A percentile compares a stretch with the other conserved stretches of the same genome.
phyloP scores from a whole-genome alignment of 1,140 invertebrate genomes.

The Sitodiplosis mosellana region DNA sequence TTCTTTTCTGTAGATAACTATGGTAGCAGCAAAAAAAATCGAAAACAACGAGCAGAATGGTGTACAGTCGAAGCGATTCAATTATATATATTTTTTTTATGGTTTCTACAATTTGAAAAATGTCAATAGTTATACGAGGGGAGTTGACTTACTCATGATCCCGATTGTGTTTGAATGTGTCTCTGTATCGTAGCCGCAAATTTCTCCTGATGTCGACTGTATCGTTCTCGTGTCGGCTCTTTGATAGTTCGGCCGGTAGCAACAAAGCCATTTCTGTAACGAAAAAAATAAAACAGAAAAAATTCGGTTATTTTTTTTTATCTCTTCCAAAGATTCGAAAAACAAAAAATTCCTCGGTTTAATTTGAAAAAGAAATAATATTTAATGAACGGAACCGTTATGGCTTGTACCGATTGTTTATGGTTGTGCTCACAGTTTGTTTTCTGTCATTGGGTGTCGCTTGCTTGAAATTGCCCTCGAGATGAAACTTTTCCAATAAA shows the following conservation, averaged over 20 bases:
- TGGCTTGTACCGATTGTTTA: too few relatives aligned
- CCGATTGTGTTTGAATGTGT: constrained; percentile 49
- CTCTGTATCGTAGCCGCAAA: constrained; percentile 49
- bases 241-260: constrained; percentile 50
- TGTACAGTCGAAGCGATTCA: too few relatives aligned
- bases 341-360: background rate
- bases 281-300: constrained; percentile 10
- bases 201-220: constrained; percentile 57
- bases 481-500: too few relatives aligned
- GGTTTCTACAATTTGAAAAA: background rate
- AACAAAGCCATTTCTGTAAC: constrained; percentile 61
- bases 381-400: too few relatives aligned
- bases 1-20: too few relatives aligned
- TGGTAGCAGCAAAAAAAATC: too few relatives aligned
- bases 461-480: too few relatives aligned
- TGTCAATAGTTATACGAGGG: background rate
- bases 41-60: too few relatives aligned
- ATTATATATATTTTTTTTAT: background rate
- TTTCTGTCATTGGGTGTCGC: too few relatives aligned
- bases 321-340: background rate
- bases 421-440: too few relatives aligned
- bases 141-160: constrained; percentile 52
- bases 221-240: constrained; percentile 46
- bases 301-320: constrained; percentile 6
- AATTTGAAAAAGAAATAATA: background rate